Evolutionary conservation across 2,888 invertebrate genomes (phyloP), one percentile per base, ranked within the genome.

Genomic region (Diplolepis rosae): DNA sequence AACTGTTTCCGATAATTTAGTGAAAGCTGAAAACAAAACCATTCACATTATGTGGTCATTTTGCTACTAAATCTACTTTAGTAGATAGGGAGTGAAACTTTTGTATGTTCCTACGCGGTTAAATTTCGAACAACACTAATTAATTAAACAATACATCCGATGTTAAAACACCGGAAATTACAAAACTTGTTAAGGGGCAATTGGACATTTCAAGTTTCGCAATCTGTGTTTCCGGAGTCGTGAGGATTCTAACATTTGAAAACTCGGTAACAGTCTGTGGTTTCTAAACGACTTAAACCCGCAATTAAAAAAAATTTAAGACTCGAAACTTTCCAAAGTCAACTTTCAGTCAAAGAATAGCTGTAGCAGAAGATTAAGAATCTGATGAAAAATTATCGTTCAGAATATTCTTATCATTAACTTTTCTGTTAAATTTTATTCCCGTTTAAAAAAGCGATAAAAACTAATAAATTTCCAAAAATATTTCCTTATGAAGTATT

Each of bases 111-210:
- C 61, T 27, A n/a, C 39, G 61, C 61, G 61, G 61, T 42, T 61
- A 27, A 39, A 39, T 61, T 61, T 61, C 61, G 15, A 61, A 61
- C 61, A 61, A 61, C 61, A 42, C 39, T 61, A 61, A 61, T 61
- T 61, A 61, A 61, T 61, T 61, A 61, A 42, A 61, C 39, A 61
- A 61, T 61, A 39, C 27, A 22, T 61, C 61, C 39, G 39, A 42
- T 61, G 61, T 61, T 39, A 39, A 42, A 61, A 61, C 39, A 61
- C 61, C 27, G 39, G 61, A 61, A 61, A 27, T 61, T 42, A 39
- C 24, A n/a, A 27, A 61, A 61, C 27, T 61, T 61, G 61, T 39
- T 24, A 35, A n/a, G 6, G 61, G 24, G 61, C 61, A 35, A 61
- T 61, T 61, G 61, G 61, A 39, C 61, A 61, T 61, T n/a, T 61